Evolutionary conservation across 2,888 invertebrate genomes (phyloP).

Genomic region (Pollenia griseotomentosa): DNA sequence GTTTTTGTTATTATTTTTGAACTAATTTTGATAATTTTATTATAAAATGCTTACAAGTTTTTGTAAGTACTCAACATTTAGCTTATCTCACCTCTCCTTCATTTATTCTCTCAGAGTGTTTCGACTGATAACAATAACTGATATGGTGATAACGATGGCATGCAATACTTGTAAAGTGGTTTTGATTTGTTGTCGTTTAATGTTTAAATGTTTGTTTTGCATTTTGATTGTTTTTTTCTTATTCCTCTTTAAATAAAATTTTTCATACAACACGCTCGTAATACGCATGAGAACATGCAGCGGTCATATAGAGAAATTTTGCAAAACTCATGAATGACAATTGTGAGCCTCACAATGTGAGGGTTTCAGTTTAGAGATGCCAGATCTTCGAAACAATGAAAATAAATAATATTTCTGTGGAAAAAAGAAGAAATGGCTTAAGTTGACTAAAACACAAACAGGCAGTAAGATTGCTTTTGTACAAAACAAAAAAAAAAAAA

Average conservation of each 20-base stretch:
- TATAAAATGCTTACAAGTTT: conserved; percentile 36
- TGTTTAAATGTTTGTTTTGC: conserved; percentile 7
- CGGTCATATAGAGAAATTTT: conserved; percentile 39
- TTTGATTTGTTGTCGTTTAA: conserved; percentile 16
- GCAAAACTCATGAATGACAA: conserved; percentile 43
- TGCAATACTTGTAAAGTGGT: conserved; percentile 24
- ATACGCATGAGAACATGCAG: conserved; percentile 56
- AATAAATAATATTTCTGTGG: too few relatives aligned
- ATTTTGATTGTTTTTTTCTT: neutral
- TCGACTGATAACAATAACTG: conserved; percentile 43
- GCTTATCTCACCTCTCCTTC: neutral
- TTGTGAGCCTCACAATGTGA: neutral
- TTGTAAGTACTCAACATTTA: neutral
- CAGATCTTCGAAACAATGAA: conserved; percentile 15
- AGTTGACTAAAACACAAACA: too few relatives aligned
- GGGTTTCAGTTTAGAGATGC: conserved; percentile 15
- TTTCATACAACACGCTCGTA: conserved; percentile 48
- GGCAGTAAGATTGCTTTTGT: too few relatives aligned
- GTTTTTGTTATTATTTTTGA: neutral
- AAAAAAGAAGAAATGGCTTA: too few relatives aligned
- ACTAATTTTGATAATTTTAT: conserved; percentile 20
- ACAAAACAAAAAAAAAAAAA: too few relatives aligned
- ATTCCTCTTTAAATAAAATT: neutral
- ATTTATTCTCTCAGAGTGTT: neutral
- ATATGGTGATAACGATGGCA: conserved; percentile 42